phyloP scores from a whole-genome alignment of 2,113 vertebrate species.

The Elephas maximus region DNA sequence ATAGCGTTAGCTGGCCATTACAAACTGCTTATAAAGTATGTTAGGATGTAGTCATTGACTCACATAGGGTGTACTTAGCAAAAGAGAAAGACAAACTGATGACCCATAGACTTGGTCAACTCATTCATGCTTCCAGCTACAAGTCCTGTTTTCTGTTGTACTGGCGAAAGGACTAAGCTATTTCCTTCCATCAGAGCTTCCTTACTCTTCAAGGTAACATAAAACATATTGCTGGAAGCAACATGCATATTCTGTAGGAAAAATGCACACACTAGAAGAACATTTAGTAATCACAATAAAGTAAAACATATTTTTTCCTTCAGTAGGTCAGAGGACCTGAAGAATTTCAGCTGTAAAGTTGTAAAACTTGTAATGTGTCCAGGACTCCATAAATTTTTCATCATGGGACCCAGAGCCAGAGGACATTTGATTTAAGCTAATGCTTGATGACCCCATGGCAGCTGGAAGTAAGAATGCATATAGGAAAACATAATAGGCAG shows the following conservation, averaged over 20 bases:
- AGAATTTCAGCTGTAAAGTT: constrained; percentile 88
- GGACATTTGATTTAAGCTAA: constrained; percentile 85
- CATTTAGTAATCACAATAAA: constrained; percentile 88
- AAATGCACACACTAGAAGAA: constrained; percentile 84
- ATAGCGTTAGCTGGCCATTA: neutral
- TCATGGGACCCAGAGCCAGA: constrained; percentile 75
- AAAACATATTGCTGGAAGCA: constrained; percentile 90
- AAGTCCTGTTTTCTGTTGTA: constrained; percentile 82
- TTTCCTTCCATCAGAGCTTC: constrained; percentile 86
- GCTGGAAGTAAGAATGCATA: constrained; percentile 74
- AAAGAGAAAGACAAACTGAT: constrained; percentile 50
- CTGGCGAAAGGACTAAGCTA: constrained; percentile 82
- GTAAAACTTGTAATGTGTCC: constrained; percentile 87
- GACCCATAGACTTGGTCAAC: constrained; percentile 46
- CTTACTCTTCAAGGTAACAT: constrained; percentile 87
- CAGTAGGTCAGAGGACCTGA: constrained; percentile 86
- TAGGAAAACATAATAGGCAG: constrained; percentile 75
- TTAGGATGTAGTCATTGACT: neutral
- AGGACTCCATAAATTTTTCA: constrained; percentile 86
- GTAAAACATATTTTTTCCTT: constrained; percentile 85
- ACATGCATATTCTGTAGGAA: constrained; percentile 81
- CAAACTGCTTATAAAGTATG: constrained; percentile 54
- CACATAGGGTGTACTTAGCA: neutral
- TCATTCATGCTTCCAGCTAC: constrained; percentile 69
- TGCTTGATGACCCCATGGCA: constrained; percentile 80